Base-by-base conservation (phyloP, 2,797 vertebrate species). In the Enteromius treurensis region DNA sequence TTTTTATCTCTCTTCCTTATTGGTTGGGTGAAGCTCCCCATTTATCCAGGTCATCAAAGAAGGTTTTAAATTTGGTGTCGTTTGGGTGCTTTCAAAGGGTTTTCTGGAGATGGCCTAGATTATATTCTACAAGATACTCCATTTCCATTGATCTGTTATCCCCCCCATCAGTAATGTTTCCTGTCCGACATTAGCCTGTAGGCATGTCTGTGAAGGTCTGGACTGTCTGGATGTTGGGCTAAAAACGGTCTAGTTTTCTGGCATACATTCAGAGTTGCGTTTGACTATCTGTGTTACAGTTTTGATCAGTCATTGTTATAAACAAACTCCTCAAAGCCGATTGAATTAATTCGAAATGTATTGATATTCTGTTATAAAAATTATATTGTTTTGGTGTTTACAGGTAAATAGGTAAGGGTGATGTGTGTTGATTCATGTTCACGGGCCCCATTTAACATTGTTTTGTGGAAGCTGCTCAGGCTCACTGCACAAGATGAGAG, bases 91-190 rank as follows among this genome's bases (percentile, higher is more conserved):
- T 82, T 77, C 19, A 32, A n/a, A 74, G 47, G 21, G 19, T 83
- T 60, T 77, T 77, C 23, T 77, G 37, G 11, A 83, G 21, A 68
- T 70, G 74, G 34, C 51, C 51, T 8, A 69, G 62, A 82, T 68
- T 83, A 53, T 21, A 55, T 45, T 55, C n/a, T 82, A 19, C 17
- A 69, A 77, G 17, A 77, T 10, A 21, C 26, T 58, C 0, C 23
- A 37, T 82, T 83, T 69, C 26, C 26, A 83, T 83, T 77, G 81
- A 70, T 83, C 37, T 60, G 49, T 49, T 78, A 71, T 15, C 53
- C 45, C 45, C 45, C 10, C 82, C 75, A 77, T 78, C 55, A 70
- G 74, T 70, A 70, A 71, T 78, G 75, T 78, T 83, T 78, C 75
- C 82, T 78, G 75, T 78, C 19, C 10, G 32, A 62, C 70, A 71